These are phyloP conservation scores for Lobophora halterata DNA, from an alignment of 2,888 invertebrate genomes.

Conservation along the genomic window DNA sequence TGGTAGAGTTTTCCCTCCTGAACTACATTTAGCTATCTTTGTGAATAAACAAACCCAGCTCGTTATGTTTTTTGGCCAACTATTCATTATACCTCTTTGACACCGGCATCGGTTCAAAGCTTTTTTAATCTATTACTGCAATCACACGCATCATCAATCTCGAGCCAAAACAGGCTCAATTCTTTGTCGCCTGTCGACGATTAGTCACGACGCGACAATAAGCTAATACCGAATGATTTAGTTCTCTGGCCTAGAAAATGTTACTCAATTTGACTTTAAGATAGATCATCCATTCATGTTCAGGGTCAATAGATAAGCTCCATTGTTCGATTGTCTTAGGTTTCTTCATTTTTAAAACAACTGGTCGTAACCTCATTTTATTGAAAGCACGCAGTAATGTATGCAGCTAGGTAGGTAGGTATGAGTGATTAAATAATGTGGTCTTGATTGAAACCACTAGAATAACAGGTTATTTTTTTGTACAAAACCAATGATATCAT, in stretches of 20 bases:
- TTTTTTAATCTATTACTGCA: slow-evolving; percentile 1
- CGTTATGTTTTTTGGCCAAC: too few species aligned
- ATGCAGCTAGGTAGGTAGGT: too few species aligned
- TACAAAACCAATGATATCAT: too few species aligned
- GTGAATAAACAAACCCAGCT: too few species aligned
- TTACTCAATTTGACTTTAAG: slow-evolving; percentile 12
- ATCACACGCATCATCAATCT: slow-evolving; percentile 10
- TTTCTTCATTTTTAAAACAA: slow-evolving; percentile 5
- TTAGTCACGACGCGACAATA: slow-evolving; percentile 4
- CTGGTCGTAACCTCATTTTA: not conserved
- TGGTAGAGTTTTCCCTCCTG: too few species aligned
- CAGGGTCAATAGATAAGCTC: slow-evolving; percentile 8
- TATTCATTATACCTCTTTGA: too few species aligned
- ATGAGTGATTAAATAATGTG: too few species aligned
- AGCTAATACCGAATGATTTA: slow-evolving; percentile 12
- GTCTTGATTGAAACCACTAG: too few species aligned
- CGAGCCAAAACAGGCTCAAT: not conserved
- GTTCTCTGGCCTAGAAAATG: slow-evolving; percentile 18
- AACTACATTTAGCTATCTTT: too few species aligned
- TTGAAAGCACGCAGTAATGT: too few species aligned
- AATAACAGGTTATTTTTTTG: too few species aligned
- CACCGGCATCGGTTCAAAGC: too few species aligned
- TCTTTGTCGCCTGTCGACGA: slow-evolving; percentile 5
- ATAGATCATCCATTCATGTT: slow-evolving; percentile 10
- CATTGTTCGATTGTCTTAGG: slow-evolving; percentile 11